Base-by-base conservation (phyloP, 2,797 vertebrate species). In the Arctocebus calabarensis region DNA sequence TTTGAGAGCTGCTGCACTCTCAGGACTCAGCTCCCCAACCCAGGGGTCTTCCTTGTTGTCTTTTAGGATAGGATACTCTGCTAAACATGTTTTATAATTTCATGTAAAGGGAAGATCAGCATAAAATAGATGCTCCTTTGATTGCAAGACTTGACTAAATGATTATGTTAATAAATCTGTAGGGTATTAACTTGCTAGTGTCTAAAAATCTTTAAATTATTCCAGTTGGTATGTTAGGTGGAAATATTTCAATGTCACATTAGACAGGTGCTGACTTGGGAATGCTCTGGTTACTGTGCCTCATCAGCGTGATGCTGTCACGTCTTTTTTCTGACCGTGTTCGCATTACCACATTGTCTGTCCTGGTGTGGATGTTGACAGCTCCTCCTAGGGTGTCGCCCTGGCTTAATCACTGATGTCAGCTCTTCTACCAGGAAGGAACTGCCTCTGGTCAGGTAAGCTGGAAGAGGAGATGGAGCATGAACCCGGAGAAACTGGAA, bases 151-250 rank as follows among this genome's bases (percentile, higher is more conserved):
- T 71, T 71, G 27, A 81, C 45, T 52, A 32, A 88, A 75, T 71
- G 62, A 70, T 70, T 20, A n/a, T 40, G 70, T 75, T 91, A 71
- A 75, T 84, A 84, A 48, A 48, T 83, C 64, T 64, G 52, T 52
- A 94, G 25, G 25, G 79, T 40, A 79, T 66, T 75, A 68, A 43
- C 59, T 62, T 61, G 48, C 32, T 8, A 32, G 10, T 37, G 29
- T 88, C 66, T 75, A 73, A 88, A 85, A 64, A 45, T 45, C 55
- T 85, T 88, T 92, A 75, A 86, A 68, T 89, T 73, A 86, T 82
- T 94, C 61, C 91, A 68, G 55, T 75, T 82, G 22, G 70, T n/a
- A 23, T 73, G 61, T 83, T 22, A 74, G 70, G 61, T 71, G 45
- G 68, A 81, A 84, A 77, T 81, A 70, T 27, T 62, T 93, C 84